Evolutionary conservation across 2,113 vertebrate genomes (phyloP).

Genomic region (Rhombomys opimus): DNA sequence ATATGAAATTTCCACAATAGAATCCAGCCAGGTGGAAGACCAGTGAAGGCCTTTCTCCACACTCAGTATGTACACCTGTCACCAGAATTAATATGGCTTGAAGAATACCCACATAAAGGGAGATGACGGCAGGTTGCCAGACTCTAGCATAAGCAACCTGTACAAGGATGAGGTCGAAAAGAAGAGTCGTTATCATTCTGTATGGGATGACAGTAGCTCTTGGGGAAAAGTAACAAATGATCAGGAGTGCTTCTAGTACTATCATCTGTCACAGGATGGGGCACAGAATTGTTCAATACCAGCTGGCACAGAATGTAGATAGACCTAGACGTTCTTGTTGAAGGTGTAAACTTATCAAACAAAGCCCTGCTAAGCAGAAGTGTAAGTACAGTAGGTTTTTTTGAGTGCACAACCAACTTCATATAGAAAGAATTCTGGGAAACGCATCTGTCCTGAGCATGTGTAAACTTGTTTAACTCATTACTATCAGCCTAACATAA

Average conservation of each 20-base stretch:
- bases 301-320: neutral
- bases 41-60: neutral
- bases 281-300: neutral
- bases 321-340: neutral
- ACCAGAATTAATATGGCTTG: neutral
- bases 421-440: neutral
- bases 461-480: neutral
- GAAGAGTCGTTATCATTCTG: neutral
- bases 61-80: neutral
- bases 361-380: neutral
- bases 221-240: neutral
- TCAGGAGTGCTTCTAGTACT: neutral
- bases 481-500: neutral
- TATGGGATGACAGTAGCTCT: neutral
- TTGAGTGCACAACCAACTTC: neutral
- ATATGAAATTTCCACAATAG: neutral
- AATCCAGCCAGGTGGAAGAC: neutral
- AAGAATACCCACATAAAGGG: neutral
- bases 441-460: neutral
- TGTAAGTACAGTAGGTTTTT: neutral
- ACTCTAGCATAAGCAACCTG: neutral
- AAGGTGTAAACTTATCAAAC: neutral
- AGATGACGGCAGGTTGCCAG: neutral
- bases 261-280: neutral
- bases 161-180: neutral